Evolutionary conservation across 2,888 invertebrate species (phyloP).

Genomic region (Notodonta ziczac): DNA sequence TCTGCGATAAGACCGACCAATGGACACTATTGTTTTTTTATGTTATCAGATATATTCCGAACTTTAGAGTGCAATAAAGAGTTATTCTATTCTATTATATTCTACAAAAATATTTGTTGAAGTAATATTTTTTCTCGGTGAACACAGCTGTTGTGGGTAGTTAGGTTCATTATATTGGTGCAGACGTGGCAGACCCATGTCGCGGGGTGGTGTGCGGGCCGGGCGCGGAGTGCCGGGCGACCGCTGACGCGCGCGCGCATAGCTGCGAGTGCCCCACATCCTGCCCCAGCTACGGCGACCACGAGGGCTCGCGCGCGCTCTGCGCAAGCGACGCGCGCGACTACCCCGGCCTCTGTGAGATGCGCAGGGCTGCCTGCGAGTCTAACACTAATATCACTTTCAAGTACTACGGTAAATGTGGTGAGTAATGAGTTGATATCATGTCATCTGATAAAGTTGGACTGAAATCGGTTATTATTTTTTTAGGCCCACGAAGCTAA

Average conservation of each 20-base stretch:
- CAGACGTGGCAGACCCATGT: slow-evolving; percentile 89
- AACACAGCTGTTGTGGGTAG: too few relatives aligned
- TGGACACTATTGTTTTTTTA: too few relatives aligned
- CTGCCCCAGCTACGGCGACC: slow-evolving; percentile 93
- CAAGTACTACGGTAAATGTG: slow-evolving; percentile 94
- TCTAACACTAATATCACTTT: slow-evolving; percentile 90
- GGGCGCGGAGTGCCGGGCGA: slow-evolving; percentile 89
- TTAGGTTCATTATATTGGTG: too few relatives aligned
- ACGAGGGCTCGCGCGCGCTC: slow-evolving; percentile 90
- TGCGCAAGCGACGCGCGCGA: slow-evolving; percentile 94
- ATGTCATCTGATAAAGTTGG: too few relatives aligned
- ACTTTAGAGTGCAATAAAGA: too few relatives aligned
- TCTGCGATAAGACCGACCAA: too few relatives aligned
- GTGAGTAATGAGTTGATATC: slow-evolving; percentile 82
- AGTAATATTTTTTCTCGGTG: too few relatives aligned
- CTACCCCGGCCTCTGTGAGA: slow-evolving; percentile 93
- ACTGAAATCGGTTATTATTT: too few relatives aligned
- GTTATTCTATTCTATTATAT: too few relatives aligned
- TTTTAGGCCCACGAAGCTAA: too few relatives aligned
- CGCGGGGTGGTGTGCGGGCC: slow-evolving; percentile 90
- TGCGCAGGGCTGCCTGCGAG: slow-evolving; percentile 91
- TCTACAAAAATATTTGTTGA: too few relatives aligned
- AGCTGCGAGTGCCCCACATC: slow-evolving; percentile 91
- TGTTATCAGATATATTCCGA: too few relatives aligned
- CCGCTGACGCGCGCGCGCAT: slow-evolving; percentile 88